phyloP scores from a whole-genome alignment of 2,888 invertebrate species.

The Agonopterix alstromeriana region DNA sequence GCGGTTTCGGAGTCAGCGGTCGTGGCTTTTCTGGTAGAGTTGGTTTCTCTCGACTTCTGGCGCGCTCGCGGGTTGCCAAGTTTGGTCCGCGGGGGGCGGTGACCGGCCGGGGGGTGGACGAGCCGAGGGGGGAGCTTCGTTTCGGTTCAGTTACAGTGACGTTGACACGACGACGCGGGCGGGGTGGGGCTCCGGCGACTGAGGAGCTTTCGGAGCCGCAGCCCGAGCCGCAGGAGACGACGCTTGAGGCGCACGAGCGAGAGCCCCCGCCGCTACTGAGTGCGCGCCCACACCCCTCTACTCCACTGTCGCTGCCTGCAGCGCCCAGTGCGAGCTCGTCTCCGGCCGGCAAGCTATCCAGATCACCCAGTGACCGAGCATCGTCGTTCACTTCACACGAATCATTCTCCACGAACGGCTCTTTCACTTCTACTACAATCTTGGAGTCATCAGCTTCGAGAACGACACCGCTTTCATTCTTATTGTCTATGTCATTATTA shows the following conservation, averaged over 20 bases:
- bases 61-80: constrained; percentile 74
- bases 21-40: constrained; percentile 65
- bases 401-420: constrained; percentile 42
- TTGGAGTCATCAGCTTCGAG: constrained; percentile 26
- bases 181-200: constrained; percentile 72
- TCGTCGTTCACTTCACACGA: constrained; percentile 57
- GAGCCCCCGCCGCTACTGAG: constrained; percentile 82
- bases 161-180: constrained; percentile 75
- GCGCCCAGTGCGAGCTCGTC: constrained; percentile 61
- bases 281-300: constrained; percentile 84
- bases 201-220: constrained; percentile 90
- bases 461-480: constrained; percentile 42
- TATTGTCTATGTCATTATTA: constrained; percentile 28
- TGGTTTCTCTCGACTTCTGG: constrained; percentile 78
- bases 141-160: constrained; percentile 74
- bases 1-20: constrained; percentile 64
- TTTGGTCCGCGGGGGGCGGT: constrained; percentile 69
- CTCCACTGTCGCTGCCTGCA: constrained; percentile 89
- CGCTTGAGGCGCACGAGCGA: constrained; percentile 85
- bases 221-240: constrained; percentile 86
- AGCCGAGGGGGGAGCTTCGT: constrained; percentile 67
- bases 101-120: constrained; percentile 69
- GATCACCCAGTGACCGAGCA: constrained; percentile 56
- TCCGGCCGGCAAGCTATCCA: constrained; percentile 61
- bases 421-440: constrained; percentile 30